Percentiles rank a stretch among this genome's conserved stretches.
Conservation (phyloP, 2,888 invertebrate genomes). For the Sinodicranocentrus sp. region DNA sequence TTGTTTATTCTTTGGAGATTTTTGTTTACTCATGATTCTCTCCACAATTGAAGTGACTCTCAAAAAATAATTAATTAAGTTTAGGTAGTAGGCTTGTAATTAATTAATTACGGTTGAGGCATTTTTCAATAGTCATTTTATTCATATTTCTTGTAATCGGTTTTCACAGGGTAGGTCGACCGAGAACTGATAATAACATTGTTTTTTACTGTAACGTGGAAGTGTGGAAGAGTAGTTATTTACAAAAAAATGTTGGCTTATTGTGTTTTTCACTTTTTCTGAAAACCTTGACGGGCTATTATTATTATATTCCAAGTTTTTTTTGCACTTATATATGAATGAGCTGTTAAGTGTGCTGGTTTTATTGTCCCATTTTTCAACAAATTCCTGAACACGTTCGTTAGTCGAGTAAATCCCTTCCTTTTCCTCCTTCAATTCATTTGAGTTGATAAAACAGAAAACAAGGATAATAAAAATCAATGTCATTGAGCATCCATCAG, state of each 20-base stretch:
- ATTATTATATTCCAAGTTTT: not conserved
- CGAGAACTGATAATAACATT: too few relatives aligned
- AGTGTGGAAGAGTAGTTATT: too few relatives aligned
- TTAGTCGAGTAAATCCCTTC: not conserved
- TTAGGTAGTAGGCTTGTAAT: not conserved
- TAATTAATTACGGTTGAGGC: slow-evolving; percentile 1
- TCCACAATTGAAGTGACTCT: too few relatives aligned
- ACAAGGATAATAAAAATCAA: slow-evolving; percentile 16
- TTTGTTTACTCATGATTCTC: too few relatives aligned
- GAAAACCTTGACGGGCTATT: not conserved
- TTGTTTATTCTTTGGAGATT: too few relatives aligned
- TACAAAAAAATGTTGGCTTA: too few relatives aligned
- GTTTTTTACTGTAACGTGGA: too few relatives aligned
- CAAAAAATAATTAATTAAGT: too few relatives aligned
- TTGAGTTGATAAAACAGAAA: not conserved
- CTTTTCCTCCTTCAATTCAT: slow-evolving; percentile 27
- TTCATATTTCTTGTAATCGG: too few relatives aligned
- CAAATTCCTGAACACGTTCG: not conserved
- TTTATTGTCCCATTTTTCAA: slow-evolving; percentile 2
- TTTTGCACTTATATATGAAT: not conserved
- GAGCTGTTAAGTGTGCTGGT: not conserved
- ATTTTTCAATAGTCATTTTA: too few relatives aligned
- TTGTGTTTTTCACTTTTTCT: not conserved
- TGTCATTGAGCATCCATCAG: slow-evolving; percentile 16
- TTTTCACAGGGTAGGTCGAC: too few relatives aligned